These are phyloP conservation scores for Terrapene triunguis DNA, from an alignment of 2,113 vertebrate genomes.

Conservation along the genomic window DNA sequence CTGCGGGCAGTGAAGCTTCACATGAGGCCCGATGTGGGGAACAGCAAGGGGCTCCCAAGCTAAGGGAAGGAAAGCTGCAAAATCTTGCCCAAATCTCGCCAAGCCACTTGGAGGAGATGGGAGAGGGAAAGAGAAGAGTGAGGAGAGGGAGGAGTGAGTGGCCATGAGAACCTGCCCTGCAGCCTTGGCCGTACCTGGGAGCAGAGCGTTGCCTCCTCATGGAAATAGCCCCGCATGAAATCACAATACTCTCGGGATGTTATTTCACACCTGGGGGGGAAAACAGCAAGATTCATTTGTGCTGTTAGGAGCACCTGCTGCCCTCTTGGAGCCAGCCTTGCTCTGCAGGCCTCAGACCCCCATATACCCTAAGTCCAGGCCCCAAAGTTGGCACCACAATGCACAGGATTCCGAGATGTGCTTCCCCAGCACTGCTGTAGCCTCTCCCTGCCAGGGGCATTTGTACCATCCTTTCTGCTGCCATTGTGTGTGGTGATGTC, in stretches of 20 bases:
- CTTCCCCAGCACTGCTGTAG: fast-evolving
- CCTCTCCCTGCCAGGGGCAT: neutral
- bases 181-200: constrained; percentile 86
- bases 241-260: constrained; percentile 98
- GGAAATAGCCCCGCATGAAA: constrained; percentile 98
- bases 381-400: neutral
- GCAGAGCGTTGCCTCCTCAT: constrained; percentile 96
- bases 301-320: neutral
- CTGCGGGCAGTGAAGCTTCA: neutral
- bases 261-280: constrained; percentile 92
- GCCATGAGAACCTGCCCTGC: fast-evolving
- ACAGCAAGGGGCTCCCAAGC: neutral
- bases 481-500: neutral
- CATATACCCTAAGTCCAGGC: neutral
- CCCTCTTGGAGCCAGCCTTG: neutral
- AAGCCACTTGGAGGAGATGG: neutral
- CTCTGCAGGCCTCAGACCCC: neutral
- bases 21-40: too few species aligned
- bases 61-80: neutral
- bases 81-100: neutral
- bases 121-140: fast-evolving
- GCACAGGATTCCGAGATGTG: neutral
- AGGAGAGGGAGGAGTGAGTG: too few species aligned
- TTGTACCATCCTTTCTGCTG: neutral
- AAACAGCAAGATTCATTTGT: neutral